Percentiles rank a stretch among this genome's conserved stretches.
Evolutionary conservation across 2,888 invertebrate species (phyloP).

Genomic region (Epistrophe grossulariae): DNA sequence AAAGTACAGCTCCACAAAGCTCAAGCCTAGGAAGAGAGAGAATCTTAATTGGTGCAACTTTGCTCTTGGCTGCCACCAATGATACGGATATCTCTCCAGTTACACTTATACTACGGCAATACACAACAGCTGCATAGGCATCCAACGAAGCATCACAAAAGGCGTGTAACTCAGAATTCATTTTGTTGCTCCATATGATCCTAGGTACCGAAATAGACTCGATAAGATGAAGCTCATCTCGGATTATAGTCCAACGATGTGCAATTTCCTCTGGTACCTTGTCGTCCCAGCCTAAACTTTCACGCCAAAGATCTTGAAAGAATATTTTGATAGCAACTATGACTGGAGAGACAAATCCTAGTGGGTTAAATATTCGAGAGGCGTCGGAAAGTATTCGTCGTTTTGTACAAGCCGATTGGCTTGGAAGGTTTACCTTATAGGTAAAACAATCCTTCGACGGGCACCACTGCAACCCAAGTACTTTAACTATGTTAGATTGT

Average conservation of each 20-base stretch:
- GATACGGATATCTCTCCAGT: neutral
- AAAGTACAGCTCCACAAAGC: neutral
- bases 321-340: slow-evolving; percentile 10
- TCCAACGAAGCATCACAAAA: slow-evolving; percentile 48
- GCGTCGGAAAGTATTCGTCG: neutral
- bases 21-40: neutral
- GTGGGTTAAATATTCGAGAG: neutral
- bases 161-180: slow-evolving; percentile 27
- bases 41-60: slow-evolving; percentile 32
- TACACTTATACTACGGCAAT: slow-evolving; percentile 19
- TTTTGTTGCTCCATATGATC: slow-evolving; percentile 18
- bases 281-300: slow-evolving; percentile 13
- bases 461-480: neutral
- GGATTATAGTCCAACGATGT: slow-evolving; percentile 22
- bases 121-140: slow-evolving; percentile 45
- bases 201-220: slow-evolving; percentile 5
- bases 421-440: neutral
- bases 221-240: neutral
- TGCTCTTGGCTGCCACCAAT: slow-evolving; percentile 35
- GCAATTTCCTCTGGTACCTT: slow-evolving; percentile 5
- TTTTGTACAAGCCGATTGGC: neutral
- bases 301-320: slow-evolving; percentile 19
- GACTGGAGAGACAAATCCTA: slow-evolving; percentile 6
- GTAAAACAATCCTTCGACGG: neutral
- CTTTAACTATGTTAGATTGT: neutral